A percentile compares a stretch with the other conserved stretches of the same genome.
phyloP scores from a whole-genome alignment of 2,113 vertebrate species.

The Mobula hypostoma region DNA sequence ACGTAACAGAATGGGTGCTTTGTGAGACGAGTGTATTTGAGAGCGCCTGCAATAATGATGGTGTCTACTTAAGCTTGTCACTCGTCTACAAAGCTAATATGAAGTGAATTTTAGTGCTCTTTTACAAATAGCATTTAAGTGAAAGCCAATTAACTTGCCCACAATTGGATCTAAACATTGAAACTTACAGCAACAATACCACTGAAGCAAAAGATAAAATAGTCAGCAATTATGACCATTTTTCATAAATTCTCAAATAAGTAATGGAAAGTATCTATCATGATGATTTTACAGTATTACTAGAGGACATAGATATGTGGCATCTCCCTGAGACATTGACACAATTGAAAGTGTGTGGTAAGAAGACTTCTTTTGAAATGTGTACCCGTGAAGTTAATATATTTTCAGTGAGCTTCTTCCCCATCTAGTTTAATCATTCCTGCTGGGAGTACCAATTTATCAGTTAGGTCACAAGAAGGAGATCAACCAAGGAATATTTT shows the following conservation, averaged over 20 bases:
- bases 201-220: not conserved
- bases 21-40: constrained; percentile 20
- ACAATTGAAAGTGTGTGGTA: not conserved
- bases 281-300: not conserved
- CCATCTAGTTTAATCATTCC: not conserved
- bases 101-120: not conserved
- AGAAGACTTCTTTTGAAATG: not conserved
- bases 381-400: not conserved
- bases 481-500: not conserved
- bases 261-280: not conserved
- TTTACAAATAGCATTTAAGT: not conserved
- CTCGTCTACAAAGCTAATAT: not conserved
- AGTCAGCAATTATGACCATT: not conserved
- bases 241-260: not conserved
- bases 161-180: not conserved
- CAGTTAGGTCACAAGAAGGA: not conserved
- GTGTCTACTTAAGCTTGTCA: not conserved
- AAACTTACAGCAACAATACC: not conserved
- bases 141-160: not conserved
- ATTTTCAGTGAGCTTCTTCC: no score
- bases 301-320: not conserved
- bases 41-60: constrained; percentile 20
- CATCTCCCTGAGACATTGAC: not conserved
- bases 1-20: constrained; percentile 12
- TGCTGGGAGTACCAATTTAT: not conserved